These are phyloP conservation scores for Thecocarcelia acutangulata DNA, from an alignment of 2,888 invertebrate species.

Conservation along the genomic window DNA sequence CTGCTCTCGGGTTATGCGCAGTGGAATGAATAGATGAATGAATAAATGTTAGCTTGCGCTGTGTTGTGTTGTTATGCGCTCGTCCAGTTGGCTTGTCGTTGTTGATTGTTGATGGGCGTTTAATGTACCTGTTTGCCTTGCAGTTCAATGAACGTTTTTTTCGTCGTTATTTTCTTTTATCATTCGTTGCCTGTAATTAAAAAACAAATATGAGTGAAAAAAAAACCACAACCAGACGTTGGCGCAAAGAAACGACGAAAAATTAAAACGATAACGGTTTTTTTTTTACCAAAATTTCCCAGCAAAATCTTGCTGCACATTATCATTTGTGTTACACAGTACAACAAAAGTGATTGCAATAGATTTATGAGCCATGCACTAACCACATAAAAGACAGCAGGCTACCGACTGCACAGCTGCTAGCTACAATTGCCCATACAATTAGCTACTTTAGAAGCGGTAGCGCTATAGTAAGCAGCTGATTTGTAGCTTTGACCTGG, in stretches of 20 bases:
- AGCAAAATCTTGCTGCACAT: no score
- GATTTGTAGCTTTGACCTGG: no score
- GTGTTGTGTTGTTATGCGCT: conserved; percentile 21
- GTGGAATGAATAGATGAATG: conserved; percentile 42
- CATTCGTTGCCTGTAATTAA: conserved; percentile 49
- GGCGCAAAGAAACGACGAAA: conserved; percentile 6
- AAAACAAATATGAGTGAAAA: conserved; percentile 20
- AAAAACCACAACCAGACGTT: neutral
- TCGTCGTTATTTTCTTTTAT: conserved; percentile 38
- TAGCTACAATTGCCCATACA: no score
- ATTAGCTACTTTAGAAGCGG: no score
- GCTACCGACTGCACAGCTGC: no score
- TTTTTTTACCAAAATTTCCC: no score
- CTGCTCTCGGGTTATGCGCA: neutral
- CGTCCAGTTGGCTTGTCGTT: conserved; percentile 60
- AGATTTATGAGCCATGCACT: no score
- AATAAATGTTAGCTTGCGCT: conserved; percentile 39
- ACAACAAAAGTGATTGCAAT: no score
- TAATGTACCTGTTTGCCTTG: conserved; percentile 79
- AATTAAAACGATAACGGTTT: neutral
- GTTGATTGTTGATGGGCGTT: conserved; percentile 66
- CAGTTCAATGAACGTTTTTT: conserved; percentile 78
- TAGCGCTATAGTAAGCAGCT: no score
- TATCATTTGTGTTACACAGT: no score
- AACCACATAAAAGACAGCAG: no score